A percentile compares a stretch with the other conserved stretches of the same genome.
phyloP scores from a whole-genome alignment of 2,888 invertebrate species.

The Villa cingulata region DNA sequence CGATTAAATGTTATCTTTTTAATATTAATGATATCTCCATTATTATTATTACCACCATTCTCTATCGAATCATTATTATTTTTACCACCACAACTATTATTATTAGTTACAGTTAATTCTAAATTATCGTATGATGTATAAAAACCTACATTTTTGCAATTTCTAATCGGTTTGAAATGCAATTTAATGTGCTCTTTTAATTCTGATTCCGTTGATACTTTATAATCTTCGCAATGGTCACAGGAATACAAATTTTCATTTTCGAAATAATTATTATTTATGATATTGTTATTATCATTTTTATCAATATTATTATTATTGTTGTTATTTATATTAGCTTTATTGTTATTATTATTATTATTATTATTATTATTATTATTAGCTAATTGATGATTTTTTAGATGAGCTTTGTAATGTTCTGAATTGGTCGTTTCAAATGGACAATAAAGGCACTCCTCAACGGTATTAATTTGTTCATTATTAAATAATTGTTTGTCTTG shows the following conservation, averaged over 20 bases:
- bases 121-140: constrained; percentile 31
- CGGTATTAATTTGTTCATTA: background rate
- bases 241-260: constrained; percentile 48
- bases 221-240: constrained; percentile 63
- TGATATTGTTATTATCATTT: no score
- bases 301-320: background rate
- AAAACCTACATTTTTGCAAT: constrained; percentile 29
- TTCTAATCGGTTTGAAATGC: constrained; percentile 46
- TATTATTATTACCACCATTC: constrained; percentile 1
- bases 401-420: constrained; percentile 61
- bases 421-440: constrained; percentile 63
- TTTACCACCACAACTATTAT: background rate
- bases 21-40: background rate
- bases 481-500: constrained; percentile 21
- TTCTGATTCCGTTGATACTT: constrained; percentile 57
- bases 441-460: constrained; percentile 52
- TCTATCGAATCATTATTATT: constrained; percentile 6
- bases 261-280: background rate
- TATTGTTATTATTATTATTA: background rate
- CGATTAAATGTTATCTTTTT: background rate
- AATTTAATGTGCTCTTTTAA: constrained; percentile 66
- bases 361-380: background rate
- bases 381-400: constrained; percentile 47
- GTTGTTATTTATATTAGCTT: no score
- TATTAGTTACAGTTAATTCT: constrained; percentile 27